Conservation (phyloP, 1,140 invertebrate genomes). For the Bombus confusus region DNA sequence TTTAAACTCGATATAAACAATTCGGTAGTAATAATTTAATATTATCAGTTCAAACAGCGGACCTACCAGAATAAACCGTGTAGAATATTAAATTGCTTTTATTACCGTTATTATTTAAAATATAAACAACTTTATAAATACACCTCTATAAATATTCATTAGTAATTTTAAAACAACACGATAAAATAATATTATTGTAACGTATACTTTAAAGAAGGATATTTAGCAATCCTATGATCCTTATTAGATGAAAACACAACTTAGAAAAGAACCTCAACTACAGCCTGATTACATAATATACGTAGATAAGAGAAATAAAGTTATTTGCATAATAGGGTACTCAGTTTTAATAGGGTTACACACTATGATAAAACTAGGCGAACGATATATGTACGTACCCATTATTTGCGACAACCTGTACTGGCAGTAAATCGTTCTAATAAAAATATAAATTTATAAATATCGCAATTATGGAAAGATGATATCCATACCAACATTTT, state of each 20-base stretch:
- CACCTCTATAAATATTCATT: neutral
- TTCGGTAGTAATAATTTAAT: neutral
- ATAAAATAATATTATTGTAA: neutral
- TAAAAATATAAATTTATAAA: neutral
- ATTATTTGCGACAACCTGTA: neutral
- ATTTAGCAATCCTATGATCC: neutral
- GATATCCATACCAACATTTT: neutral
- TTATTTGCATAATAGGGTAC: conserved; percentile 17
- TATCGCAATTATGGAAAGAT: neutral
- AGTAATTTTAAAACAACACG: neutral
- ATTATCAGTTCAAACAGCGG: neutral
- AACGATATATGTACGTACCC: neutral
- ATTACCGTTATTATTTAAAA: too few relatives aligned
- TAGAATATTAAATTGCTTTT: neutral
- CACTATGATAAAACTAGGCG: neutral
- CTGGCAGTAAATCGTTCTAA: neutral
- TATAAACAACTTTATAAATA: too few relatives aligned
- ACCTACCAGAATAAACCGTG: neutral
- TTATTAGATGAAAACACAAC: neutral
- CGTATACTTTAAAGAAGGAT: neutral
- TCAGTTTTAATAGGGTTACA: conserved; percentile 3
- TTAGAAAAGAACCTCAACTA: neutral
- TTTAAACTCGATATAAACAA: neutral
- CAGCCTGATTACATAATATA: conserved; percentile 7
- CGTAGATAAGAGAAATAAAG: conserved; percentile 8